These are phyloP conservation scores for Prenolepis imparis DNA, from an alignment of 2,888 invertebrate species.

Conservation along the genomic window DNA sequence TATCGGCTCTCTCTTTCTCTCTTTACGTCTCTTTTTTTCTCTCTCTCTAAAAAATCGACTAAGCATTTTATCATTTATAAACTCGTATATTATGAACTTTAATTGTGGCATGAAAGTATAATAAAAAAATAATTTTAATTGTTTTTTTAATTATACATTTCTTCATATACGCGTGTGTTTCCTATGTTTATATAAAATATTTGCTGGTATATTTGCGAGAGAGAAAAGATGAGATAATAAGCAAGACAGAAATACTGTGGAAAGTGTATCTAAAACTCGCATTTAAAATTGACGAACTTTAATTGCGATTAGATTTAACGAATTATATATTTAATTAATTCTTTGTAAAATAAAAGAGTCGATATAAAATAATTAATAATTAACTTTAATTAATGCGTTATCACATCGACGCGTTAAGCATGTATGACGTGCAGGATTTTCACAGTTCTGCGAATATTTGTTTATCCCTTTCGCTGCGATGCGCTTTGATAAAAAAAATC, in stretches of 20 bases:
- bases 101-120: not conserved
- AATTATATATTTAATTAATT: slow-evolving; percentile 18
- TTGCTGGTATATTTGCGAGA: not conserved
- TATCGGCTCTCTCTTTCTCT: not conserved
- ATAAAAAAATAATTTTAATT: not conserved
- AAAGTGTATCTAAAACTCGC: not conserved
- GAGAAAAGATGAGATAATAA: not conserved
- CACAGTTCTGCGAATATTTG: slow-evolving; percentile 7
- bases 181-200: not conserved
- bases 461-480: too few species aligned
- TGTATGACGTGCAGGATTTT: not conserved
- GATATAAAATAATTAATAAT: not conserved
- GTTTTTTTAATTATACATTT: not conserved
- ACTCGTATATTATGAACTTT: slow-evolving; percentile 11
- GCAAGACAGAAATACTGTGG: not conserved
- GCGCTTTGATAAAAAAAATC: too few species aligned
- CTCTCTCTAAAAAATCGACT: not conserved
- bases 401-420: not conserved
- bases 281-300: not conserved
- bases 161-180: not conserved
- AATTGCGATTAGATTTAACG: slow-evolving; percentile 21
- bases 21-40: not conserved
- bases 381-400: slow-evolving; percentile 12
- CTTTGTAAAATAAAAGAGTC: slow-evolving; percentile 23
- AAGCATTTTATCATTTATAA: not conserved